These are phyloP conservation scores for Paradoxurus hermaphroditus DNA, from an alignment of 2,113 vertebrate species.

Conservation along the genomic window DNA sequence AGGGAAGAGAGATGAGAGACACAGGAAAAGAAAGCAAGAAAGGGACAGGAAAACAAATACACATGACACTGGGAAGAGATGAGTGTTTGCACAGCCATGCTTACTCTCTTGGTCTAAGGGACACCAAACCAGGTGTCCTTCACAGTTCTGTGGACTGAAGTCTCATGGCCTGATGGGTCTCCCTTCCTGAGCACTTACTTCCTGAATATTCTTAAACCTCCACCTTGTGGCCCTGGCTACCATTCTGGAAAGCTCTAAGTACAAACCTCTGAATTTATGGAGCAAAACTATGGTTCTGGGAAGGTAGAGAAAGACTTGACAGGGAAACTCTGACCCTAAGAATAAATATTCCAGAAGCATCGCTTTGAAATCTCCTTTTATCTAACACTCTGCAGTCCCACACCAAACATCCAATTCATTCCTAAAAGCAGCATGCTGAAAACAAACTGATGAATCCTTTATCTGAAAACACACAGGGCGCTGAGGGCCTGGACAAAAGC, in stretches of 20 bases:
- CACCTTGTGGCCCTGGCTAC: background rate
- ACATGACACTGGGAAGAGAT: background rate
- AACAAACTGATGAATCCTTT: slow-evolving; percentile 57
- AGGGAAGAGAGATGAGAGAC: background rate
- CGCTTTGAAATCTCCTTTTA: slow-evolving; percentile 49
- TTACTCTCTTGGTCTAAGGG: background rate
- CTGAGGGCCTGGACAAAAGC: background rate
- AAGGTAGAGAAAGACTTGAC: background rate
- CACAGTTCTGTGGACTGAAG: background rate
- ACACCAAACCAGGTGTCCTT: background rate
- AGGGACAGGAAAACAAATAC: background rate
- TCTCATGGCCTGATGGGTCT: background rate
- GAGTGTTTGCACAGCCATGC: background rate
- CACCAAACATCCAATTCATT: background rate
- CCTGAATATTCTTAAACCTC: background rate
- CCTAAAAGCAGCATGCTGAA: slow-evolving; percentile 41
- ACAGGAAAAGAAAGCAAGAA: background rate
- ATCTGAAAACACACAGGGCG: slow-evolving; percentile 23
- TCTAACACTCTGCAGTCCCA: background rate
- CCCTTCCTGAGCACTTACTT: background rate
- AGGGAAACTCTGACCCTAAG: slow-evolving; percentile 3
- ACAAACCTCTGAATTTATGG: background rate
- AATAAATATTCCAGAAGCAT: slow-evolving; percentile 50
- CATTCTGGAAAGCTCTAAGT: slow-evolving; percentile 8
- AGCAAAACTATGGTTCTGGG: background rate